A percentile compares a stretch with the other conserved stretches of the same genome.
phyloP scores from a whole-genome alignment of 2,113 vertebrate species.

The Antechinus flavipes region DNA sequence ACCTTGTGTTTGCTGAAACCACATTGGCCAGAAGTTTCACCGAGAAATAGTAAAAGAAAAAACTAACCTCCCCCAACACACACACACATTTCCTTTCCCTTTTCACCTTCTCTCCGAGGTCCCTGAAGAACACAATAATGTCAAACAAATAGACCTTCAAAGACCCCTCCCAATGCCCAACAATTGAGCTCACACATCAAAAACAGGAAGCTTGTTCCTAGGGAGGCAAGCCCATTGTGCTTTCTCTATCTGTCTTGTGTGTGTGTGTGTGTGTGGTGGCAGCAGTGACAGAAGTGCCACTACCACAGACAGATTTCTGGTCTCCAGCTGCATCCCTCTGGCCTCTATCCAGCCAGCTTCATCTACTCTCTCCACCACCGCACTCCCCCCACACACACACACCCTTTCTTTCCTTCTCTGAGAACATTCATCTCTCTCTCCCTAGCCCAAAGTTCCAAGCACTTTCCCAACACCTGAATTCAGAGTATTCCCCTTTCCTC shows the following conservation, averaged over 20 bases:
- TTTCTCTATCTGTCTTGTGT: not conserved
- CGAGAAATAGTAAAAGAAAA: slow-evolving; percentile 30
- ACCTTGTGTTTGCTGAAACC: not conserved
- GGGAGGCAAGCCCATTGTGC: slow-evolving; percentile 54
- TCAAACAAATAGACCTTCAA: slow-evolving; percentile 63
- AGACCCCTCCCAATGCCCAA: slow-evolving; percentile 46
- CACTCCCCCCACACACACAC: not conserved
- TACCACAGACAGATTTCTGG: slow-evolving; percentile 52
- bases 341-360: not conserved
- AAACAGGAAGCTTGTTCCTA: slow-evolving; percentile 76
- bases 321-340: slow-evolving; percentile 23
- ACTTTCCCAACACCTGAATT: not conserved
- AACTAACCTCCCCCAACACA: not conserved
- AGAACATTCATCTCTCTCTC: not conserved
- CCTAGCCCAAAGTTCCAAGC: not conserved
- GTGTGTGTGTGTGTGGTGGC: not conserved
- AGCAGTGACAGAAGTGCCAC: not conserved
- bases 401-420: not conserved
- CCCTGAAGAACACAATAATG: slow-evolving; percentile 10
- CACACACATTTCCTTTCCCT: slow-evolving; percentile 25
- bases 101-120: slow-evolving; percentile 26
- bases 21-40: not conserved
- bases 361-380: not conserved
- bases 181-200: slow-evolving; percentile 60
- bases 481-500: not conserved